Evolutionary conservation across 53 echinoderm and acorn worm species (phyloP).

Genomic region (Echinarachnius parma): DNA sequence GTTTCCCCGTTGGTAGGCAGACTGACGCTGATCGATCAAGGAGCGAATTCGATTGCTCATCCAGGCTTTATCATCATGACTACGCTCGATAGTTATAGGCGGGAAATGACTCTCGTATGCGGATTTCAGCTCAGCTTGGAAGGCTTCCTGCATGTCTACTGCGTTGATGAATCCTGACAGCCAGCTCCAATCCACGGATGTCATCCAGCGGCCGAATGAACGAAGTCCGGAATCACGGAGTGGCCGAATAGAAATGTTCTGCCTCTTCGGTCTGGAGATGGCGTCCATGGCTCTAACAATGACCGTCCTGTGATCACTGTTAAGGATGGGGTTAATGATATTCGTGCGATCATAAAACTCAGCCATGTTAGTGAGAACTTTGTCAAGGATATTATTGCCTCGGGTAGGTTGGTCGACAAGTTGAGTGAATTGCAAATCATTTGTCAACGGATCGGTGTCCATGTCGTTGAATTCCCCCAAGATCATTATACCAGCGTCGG

Average conservation of each 20-base stretch:
- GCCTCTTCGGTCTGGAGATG: not conserved
- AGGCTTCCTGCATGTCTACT: conserved; percentile 7
- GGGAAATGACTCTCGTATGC: not conserved
- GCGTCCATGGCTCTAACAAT: not conserved
- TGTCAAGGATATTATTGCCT: conserved; percentile 2
- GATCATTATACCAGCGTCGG: conserved; percentile 1
- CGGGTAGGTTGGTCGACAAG: conserved; percentile 7
- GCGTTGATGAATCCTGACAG: not conserved
- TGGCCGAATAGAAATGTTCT: conserved; percentile 2
- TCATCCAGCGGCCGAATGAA: not conserved
- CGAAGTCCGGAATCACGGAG: not conserved
- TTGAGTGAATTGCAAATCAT: not conserved
- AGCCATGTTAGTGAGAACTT: not conserved
- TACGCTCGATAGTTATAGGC: not conserved
- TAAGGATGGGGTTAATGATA: not conserved
- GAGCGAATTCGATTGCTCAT: conserved; percentile 9
- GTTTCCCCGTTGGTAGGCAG: not conserved
- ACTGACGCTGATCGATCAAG: not conserved
- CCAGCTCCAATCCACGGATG: conserved; percentile 4
- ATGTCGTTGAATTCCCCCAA: conserved; percentile 10
- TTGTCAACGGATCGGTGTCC: not conserved
- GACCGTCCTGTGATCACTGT: conserved; percentile 12
- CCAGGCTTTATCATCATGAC: not conserved
- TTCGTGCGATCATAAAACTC: not conserved
- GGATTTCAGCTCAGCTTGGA: not conserved